Percentiles rank a stretch among this genome's conserved stretches.
Evolutionary conservation across 2,113 vertebrate genomes (phyloP).

Genomic region (Arvicanthis niloticus): DNA sequence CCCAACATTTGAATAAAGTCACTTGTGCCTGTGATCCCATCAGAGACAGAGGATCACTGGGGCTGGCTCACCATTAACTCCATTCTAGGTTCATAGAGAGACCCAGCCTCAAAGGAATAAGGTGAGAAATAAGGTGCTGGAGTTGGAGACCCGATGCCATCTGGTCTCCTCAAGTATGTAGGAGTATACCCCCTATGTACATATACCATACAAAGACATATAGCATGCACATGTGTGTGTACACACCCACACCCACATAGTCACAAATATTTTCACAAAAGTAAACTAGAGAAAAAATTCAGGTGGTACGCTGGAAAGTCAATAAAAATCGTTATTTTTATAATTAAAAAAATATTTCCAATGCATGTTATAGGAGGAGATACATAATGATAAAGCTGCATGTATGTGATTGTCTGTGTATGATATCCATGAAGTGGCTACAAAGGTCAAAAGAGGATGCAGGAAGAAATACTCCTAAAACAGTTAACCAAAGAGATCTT

Average conservation of each 20-base stretch:
- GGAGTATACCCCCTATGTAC: neutral
- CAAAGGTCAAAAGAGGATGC: neutral
- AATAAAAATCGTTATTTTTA: conserved; percentile 10
- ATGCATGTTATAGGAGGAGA: neutral
- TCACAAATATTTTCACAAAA: neutral
- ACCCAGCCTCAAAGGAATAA: neutral
- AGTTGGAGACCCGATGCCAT: neutral
- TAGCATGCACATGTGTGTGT: too few relatives aligned
- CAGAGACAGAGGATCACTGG: neutral
- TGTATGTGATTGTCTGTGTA: neutral
- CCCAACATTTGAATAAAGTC: neutral
- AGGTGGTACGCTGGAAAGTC: neutral
- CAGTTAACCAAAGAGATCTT: neutral
- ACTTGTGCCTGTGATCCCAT: neutral
- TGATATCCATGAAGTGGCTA: neutral
- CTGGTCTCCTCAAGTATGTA: neutral
- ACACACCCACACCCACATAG: neutral
- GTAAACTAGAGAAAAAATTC: neutral
- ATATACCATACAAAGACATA: neutral
- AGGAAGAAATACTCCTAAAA: neutral
- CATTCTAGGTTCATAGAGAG: neutral
- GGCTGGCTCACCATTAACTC: neutral
- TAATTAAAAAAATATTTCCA: neutral
- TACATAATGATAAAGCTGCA: neutral
- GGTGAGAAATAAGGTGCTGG: neutral